Percentiles rank a stretch among this genome's conserved stretches.
Conservation (phyloP, 2,797 vertebrate genomes). For the Coracias cyanogaster region DNA sequence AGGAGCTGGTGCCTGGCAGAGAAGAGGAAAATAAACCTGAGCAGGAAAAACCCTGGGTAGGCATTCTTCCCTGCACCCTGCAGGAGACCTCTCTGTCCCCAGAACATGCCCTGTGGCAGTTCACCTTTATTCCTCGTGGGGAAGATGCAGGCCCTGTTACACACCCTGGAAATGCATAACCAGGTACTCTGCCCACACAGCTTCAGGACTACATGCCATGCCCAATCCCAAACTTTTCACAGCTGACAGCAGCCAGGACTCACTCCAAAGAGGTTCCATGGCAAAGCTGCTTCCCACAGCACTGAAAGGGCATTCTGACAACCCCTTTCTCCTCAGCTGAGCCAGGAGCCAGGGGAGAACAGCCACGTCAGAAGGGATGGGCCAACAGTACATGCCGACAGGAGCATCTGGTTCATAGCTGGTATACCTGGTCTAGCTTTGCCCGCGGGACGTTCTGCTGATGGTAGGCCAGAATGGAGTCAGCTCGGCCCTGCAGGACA, state of each 20-base stretch:
- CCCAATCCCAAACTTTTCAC: background rate
- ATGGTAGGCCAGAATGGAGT: slow-evolving; percentile 97
- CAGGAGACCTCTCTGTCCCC: background rate
- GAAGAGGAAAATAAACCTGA: slow-evolving; percentile 29
- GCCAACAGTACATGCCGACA: background rate
- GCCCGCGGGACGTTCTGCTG: slow-evolving; percentile 93
- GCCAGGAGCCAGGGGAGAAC: background rate
- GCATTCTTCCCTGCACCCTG: background rate
- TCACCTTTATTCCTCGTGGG: background rate
- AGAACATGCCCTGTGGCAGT: background rate
- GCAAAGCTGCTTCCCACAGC: background rate
- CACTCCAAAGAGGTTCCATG: background rate
- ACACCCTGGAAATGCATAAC: background rate
- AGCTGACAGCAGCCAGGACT: background rate
- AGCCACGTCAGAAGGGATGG: background rate
- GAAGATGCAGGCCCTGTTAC: background rate
- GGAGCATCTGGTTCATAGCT: background rate
- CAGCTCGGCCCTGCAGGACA: slow-evolving; percentile 92
- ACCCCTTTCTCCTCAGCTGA: background rate
- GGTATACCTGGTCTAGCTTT: slow-evolving; percentile 92
- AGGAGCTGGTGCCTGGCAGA: slow-evolving; percentile 67
- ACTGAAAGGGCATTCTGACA: background rate
- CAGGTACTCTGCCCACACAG: rapidly evolving
- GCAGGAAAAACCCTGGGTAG: background rate
- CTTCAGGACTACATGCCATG: rapidly evolving